These are phyloP conservation scores for Serrognathus titanus DNA, from an alignment of 2,888 invertebrate species.

Conservation along the genomic window DNA sequence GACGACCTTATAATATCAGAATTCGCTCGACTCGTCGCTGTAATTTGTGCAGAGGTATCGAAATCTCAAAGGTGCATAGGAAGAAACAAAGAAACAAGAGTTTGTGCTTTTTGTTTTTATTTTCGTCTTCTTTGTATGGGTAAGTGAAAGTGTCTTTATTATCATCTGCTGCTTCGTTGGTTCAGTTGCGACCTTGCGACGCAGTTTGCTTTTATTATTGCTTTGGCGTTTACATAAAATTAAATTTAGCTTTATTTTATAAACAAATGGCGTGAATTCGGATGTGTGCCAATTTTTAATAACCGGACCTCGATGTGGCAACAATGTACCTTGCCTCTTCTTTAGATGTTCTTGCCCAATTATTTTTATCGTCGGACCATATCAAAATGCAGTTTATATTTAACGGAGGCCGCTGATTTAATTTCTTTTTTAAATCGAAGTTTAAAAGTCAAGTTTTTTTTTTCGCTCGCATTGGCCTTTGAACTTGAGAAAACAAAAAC, in stretches of 20 bases:
- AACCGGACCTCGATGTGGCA: too few relatives aligned
- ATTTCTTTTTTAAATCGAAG: too few relatives aligned
- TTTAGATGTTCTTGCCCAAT: too few relatives aligned
- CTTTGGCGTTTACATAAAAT: not conserved
- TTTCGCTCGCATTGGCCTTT: too few relatives aligned
- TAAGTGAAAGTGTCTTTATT: conserved; percentile 39
- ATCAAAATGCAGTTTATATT: too few relatives aligned
- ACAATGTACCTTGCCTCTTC: too few relatives aligned
- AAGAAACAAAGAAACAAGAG: conserved; percentile 1
- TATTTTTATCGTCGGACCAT: too few relatives aligned
- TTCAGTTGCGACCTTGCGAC: not conserved
- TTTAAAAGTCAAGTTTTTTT: too few relatives aligned
- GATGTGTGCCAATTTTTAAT: not conserved
- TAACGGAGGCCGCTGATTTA: too few relatives aligned
- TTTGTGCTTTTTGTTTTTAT: conserved; percentile 29
- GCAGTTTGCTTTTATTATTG: not conserved
- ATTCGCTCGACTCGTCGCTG: conserved; percentile 5
- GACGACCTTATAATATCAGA: conserved; percentile 5
- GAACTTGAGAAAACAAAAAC: too few relatives aligned
- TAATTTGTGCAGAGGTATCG: conserved; percentile 9
- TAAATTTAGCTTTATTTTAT: not conserved
- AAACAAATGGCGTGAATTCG: not conserved
- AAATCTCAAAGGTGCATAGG: not conserved
- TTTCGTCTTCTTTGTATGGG: conserved; percentile 54
- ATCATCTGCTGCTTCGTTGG: not conserved